These are phyloP conservation scores for Otolemur crassicaudatus DNA, from an alignment of 2,797 vertebrate species.

Conservation along the genomic window DNA sequence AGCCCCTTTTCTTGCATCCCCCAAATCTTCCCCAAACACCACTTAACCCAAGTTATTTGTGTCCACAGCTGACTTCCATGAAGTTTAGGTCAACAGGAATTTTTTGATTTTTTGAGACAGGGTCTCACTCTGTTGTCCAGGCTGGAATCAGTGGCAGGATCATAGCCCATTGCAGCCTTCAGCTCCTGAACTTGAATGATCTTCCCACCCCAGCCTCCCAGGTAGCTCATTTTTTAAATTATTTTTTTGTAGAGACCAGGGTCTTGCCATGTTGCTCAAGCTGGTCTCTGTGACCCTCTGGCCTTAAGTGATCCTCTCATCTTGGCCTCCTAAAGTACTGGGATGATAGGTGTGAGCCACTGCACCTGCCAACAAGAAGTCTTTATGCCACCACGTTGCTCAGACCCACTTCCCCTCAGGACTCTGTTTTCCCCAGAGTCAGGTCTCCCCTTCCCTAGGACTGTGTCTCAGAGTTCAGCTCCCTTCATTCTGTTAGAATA, in stretches of 20 bases:
- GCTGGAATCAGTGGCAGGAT: neutral
- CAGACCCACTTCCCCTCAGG: neutral
- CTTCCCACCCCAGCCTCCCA: neutral
- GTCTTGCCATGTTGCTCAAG: neutral
- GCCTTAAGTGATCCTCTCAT: neutral
- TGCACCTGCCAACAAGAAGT: neutral
- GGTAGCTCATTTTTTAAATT: neutral
- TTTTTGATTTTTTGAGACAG: neutral
- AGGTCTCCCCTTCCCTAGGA: neutral
- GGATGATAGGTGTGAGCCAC: neutral
- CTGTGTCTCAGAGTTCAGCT: neutral
- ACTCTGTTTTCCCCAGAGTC: no score
- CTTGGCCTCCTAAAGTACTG: neutral
- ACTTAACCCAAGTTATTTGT: no score
- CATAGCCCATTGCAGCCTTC: neutral
- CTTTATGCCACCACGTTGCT: fast-evolving
- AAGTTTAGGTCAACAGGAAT: neutral
- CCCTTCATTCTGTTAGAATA: neutral
- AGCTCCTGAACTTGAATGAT: neutral
- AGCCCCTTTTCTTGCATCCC: neutral
- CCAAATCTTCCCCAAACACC: neutral
- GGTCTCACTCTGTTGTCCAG: neutral
- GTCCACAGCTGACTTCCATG: neutral
- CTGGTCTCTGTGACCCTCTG: neutral
- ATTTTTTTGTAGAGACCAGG: neutral